These are phyloP conservation scores for Holothuria leucospilota DNA, from an alignment of 53 echinoderm and acorn worm species.

Conservation along the genomic window DNA sequence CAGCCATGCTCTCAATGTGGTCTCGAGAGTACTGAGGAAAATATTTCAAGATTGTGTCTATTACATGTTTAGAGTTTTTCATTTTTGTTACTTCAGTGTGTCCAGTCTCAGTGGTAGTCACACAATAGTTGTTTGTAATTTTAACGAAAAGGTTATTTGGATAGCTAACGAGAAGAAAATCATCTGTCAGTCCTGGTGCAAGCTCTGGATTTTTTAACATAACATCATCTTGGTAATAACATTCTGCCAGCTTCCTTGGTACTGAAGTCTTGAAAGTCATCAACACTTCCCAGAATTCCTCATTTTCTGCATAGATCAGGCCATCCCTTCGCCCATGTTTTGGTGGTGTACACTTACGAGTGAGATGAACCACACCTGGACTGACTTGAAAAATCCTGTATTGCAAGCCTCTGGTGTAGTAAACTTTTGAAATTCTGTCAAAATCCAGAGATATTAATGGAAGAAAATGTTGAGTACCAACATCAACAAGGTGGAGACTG, in stretches of 20 bases:
- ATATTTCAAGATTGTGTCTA: neutral
- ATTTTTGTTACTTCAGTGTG: neutral
- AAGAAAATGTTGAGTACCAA: neutral
- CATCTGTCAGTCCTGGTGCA: too few relatives aligned
- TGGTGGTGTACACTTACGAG: neutral
- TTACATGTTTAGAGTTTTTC: neutral
- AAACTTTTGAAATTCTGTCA: neutral
- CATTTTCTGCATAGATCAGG: conserved; percentile 5
- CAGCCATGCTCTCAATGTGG: neutral
- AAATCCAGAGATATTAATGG: neutral
- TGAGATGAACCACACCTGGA: conserved; percentile 12
- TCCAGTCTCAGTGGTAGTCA: neutral
- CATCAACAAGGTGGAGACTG: conserved; percentile 13
- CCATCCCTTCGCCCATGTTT: neutral
- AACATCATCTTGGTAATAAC: neutral
- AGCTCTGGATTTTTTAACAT: neutral
- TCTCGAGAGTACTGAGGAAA: neutral
- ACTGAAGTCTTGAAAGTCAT: neutral
- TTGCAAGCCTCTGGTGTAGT: neutral
- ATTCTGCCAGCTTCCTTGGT: neutral
- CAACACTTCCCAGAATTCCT: conserved; percentile 12
- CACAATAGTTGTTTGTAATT: neutral
- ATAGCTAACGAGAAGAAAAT: too few relatives aligned
- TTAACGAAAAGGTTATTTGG: neutral
- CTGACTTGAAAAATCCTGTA: conserved; percentile 11